Base-by-base conservation (phyloP, 2,113 vertebrate species). In the Lynx canadensis region DNA sequence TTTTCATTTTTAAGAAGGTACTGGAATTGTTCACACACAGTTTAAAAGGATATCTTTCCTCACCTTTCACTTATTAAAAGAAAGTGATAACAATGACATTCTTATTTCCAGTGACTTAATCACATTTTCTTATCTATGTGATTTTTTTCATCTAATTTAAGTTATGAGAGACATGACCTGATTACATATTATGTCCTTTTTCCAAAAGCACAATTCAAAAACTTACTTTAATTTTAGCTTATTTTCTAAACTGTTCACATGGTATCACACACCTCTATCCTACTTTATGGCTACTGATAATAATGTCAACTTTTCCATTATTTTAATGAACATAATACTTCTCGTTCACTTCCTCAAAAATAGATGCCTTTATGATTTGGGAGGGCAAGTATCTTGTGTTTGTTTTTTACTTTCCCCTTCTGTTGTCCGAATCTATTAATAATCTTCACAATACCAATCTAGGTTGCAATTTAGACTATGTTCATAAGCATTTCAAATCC, bases 21-120 rank as follows among this genome's bases (percentile, higher is more conserved):
- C 7, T 94, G 11, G 18, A 96, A 95, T 97, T n/a, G 6, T 7
- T 90, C 41, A 48, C 2, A 1, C 66, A 71, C 1, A 76, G 50
- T 86, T 95, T 96, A 89, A 92, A 95, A 94, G 63, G 19, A 29
- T 96, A 87, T 52, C 63, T 95, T 74, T 68, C 29, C 45, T 90
- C 63, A 91, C 71, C 27, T 98, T 93, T 96, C 36, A 90, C 14
- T 92, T 95, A 81, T 6, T 36, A 78, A 89, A 93, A 71, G 60
- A 85, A 94, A 92, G 36, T 82, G 29, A 89, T 96, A 89, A 95
- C 33, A 93, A 97, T 63, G 63, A 41, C 82, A 81, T 93, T 88
- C 50, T 78, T 85, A 92, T 94, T 96, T 80, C 79, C 68, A 83
- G 57, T 33, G 19, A 90, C 27, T 92, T 90, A 95, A 97, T 96